Conservation (phyloP, 2,113 vertebrate species). For the Galemys pyrenaicus region DNA sequence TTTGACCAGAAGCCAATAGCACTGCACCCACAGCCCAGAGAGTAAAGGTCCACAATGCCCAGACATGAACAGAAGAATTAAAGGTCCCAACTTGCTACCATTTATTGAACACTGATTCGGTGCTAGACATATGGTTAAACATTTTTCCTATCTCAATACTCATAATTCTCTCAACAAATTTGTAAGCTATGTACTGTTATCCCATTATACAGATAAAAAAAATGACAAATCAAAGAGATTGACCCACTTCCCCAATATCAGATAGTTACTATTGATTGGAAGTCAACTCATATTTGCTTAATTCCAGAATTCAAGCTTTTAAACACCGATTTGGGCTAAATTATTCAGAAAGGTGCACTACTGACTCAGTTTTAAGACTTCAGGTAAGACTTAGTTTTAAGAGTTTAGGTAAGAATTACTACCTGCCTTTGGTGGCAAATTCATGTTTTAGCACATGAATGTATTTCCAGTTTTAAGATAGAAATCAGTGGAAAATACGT, state of each 20-base stretch:
- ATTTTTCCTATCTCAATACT: not conserved
- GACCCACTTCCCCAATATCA: not conserved
- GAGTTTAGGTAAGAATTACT: not conserved
- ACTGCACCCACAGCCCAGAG: not conserved
- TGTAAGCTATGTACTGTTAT: not conserved
- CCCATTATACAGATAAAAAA: not conserved
- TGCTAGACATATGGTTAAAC: not conserved
- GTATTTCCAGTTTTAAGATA: not conserved
- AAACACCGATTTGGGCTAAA: not conserved
- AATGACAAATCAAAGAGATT: not conserved
- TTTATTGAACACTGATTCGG: not conserved
- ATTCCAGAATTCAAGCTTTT: not conserved
- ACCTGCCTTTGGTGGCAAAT: not conserved
- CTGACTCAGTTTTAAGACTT: not conserved
- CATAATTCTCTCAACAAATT: not conserved
- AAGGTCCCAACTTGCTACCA: not conserved
- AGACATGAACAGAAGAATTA: not conserved
- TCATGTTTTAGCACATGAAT: not conserved
- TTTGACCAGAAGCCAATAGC: not conserved
- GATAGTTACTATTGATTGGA: not conserved
- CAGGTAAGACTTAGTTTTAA: not conserved
- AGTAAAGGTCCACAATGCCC: not conserved
- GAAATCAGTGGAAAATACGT: slow-evolving; percentile 9
- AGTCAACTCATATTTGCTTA: not conserved
- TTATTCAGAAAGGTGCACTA: not conserved